Evolutionary conservation across 2,797 vertebrate genomes (phyloP), one percentile per base, ranked within the genome.

Genomic region (Melanotaenia pygmaea): DNA sequence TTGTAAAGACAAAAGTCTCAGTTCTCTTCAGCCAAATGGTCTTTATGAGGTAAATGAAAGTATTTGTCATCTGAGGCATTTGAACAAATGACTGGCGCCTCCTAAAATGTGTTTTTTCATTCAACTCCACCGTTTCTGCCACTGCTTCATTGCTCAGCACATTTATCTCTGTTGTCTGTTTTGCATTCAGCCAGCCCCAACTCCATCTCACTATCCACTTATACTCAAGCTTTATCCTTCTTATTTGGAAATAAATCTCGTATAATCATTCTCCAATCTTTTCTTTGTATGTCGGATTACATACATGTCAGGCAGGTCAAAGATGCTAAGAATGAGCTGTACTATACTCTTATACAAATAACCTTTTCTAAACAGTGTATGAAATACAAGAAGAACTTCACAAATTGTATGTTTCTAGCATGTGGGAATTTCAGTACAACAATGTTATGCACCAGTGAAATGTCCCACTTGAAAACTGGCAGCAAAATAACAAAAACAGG

Each of bases 171-270:
- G 13, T 56, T 30, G 7, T 67, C 13, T 73, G 9, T 56, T 65
- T 61, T 69, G 59, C 45, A 81, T 79, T 79, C 78, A 83, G 82
- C 83, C 79, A 79, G 64, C 43, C 26, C 35, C 65, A 59, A 64
- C 77, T 73, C n/a, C 14, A 40, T 64, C 57, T 37, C 57, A 32
- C 43, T 45, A 64, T 60, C 74, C 76, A 69, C 69, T 11, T 59
- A n/a, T 20, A 4, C 47, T 70, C 22, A 6, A 38, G 73, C 65
- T 63, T 70, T 28, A 0, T 54, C 40, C 66, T 61, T 61, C 64
- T 67, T 20, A 45, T 34, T 35, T 53, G 45, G 8, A 38, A 56
- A 59, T 61, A 70, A 47, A 71, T 80, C 74, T 64, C 67, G 54
- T 72, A 67, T 75, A 67, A 77, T 84, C 65, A 66, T 63, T 50